Evolutionary conservation across 2,113 vertebrate genomes (phyloP).

Genomic region (Nestor notabilis): DNA sequence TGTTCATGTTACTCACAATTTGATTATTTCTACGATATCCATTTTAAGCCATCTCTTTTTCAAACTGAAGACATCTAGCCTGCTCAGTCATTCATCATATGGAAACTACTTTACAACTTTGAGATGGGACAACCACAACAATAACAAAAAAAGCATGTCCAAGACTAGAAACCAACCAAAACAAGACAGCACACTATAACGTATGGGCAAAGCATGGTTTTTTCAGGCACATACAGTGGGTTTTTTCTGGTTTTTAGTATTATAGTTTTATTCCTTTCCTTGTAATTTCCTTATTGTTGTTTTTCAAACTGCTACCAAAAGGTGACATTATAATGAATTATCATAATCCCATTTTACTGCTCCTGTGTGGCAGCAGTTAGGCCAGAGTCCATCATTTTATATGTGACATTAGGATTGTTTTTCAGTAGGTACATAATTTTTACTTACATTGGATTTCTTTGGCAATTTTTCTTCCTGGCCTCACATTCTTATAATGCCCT

Average conservation of each 20-base stretch:
- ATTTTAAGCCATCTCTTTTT: neutral
- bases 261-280: fast-evolving
- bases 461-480: neutral
- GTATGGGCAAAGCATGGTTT: neutral
- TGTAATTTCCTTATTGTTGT: neutral
- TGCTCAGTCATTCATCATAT: neutral
- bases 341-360: neutral
- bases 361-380: neutral
- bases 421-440: neutral
- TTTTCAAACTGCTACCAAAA: neutral
- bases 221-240: fast-evolving
- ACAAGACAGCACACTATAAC: neutral
- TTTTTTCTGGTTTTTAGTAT: neutral
- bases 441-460: neutral
- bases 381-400: neutral
- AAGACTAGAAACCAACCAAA: neutral
- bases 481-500: neutral
- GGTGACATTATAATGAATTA: neutral
- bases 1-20: neutral
- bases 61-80: neutral
- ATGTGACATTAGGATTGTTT: neutral
- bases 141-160: fast-evolving
- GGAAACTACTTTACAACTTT: neutral
- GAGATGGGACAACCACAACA: neutral
- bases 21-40: fast-evolving